Percentiles rank a stretch among this genome's conserved stretches.
These are phyloP conservation scores for Leptoclinus maculatus DNA, from an alignment of 2,797 vertebrate species.

Conservation along the genomic window DNA sequence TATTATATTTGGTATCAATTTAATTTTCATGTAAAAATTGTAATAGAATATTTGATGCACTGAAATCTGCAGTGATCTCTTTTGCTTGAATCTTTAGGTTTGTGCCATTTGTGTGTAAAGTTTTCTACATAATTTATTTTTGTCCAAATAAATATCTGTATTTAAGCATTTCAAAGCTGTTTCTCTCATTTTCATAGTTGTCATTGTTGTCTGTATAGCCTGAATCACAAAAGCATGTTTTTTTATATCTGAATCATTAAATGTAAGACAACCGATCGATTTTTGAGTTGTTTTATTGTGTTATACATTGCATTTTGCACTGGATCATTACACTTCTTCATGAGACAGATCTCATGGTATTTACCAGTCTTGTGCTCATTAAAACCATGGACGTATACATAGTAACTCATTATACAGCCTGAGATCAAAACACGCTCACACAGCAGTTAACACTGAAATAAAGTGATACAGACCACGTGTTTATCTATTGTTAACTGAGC, in stretches of 20 bases:
- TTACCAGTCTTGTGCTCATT: neutral
- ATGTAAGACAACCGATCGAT: neutral
- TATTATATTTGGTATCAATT: slow-evolving; percentile 8
- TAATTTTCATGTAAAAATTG: neutral
- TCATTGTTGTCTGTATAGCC: neutral
- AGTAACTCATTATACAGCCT: too few species aligned
- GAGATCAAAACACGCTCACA: too few species aligned
- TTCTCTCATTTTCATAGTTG: neutral
- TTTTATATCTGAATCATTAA: neutral
- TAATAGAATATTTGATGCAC: neutral
- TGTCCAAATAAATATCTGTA: neutral
- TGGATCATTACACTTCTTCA: neutral
- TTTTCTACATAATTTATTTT: slow-evolving; percentile 37
- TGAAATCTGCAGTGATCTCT: neutral
- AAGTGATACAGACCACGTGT: too few species aligned
- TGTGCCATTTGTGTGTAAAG: slow-evolving; percentile 22
- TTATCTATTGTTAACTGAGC: too few species aligned
- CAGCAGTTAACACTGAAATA: too few species aligned
- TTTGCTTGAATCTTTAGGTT: neutral
- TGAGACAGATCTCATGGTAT: neutral
- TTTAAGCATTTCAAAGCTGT: neutral
- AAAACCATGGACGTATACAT: neutral
- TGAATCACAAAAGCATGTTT: neutral
- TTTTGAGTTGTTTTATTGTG: neutral
- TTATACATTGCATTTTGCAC: neutral